Conservation (phyloP, 2,888 invertebrate genomes). For the Nemapogon koenigi region DNA sequence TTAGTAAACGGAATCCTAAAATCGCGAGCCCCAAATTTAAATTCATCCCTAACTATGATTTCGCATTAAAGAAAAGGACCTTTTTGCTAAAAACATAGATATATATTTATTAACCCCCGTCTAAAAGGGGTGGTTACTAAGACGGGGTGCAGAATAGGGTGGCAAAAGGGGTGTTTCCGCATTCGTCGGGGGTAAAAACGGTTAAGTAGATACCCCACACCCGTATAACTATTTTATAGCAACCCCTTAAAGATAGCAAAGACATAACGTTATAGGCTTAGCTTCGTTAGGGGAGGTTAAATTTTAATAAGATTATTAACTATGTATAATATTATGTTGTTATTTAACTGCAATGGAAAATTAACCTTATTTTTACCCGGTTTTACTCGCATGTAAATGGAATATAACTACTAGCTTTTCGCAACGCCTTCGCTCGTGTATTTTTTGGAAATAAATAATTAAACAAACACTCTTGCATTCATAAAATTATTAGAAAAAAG, state of each 20-base stretch:
- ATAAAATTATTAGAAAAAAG: too few species aligned
- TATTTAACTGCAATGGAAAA: too few species aligned
- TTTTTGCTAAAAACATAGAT: conserved; percentile 60
- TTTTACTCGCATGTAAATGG: too few species aligned
- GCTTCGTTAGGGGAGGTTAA: conserved; percentile 45
- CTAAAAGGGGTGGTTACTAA: conserved; percentile 5
- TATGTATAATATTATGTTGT: too few species aligned
- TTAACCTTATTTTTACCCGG: too few species aligned
- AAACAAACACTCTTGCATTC: too few species aligned
- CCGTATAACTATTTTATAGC: conserved; percentile 64
- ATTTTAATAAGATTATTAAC: conserved; percentile 55
- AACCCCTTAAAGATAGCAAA: conserved; percentile 63
- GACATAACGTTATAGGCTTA: conserved; percentile 51
- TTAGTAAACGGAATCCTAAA: too few species aligned
- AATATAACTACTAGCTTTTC: too few species aligned
- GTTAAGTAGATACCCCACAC: conserved; percentile 61
- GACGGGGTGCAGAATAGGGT: conserved; percentile 30
- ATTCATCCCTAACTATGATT: conserved; percentile 36
- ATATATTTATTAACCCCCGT: conserved; percentile 44
- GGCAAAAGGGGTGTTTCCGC: conserved; percentile 52
- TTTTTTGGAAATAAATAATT: too few species aligned
- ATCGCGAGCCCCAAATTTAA: conserved; percentile 46
- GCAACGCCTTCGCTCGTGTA: too few species aligned
- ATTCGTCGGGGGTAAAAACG: conserved; percentile 60
- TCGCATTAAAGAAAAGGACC: conserved; percentile 45